Base-by-base conservation (phyloP, 2,113 vertebrate genomes). In the Rhinoderma darwinii region DNA sequence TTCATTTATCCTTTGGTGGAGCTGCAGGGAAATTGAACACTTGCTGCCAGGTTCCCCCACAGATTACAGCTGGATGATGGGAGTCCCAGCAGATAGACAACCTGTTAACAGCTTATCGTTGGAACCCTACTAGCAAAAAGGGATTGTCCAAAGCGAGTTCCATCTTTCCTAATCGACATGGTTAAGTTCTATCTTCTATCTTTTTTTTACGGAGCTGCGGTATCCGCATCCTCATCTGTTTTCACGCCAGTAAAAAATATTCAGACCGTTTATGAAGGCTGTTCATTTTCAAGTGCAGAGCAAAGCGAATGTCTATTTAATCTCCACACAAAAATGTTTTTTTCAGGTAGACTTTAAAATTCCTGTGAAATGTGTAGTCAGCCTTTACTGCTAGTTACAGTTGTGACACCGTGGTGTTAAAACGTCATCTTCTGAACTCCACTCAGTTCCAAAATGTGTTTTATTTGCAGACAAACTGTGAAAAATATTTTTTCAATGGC, bases 371-470 rank as follows among this genome's bases (percentile, higher is more conserved):
- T 37, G 8, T 41, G 68, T 54, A 20, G 8, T 30, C 35, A 51
- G 50, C 54, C 17, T 30, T 32, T 51, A 37, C 7, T 25, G 2
- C 20, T 18, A 30, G 59, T 30, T 82, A 27, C 56, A 17, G 9
- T 63, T 32, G 15, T 63, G 9, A 44, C 79, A 63, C 56, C 8
- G 27, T 61, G 37, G 10, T 50, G 43, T 32, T 75, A 51, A 25
- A 81, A 27, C 20, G 11, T n/a, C 37, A 2, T 81, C 22, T 22
- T 18, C 18, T 54, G 15, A 30, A 54, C 37, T 43, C 27, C n/a
- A n/a, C n/a, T n/a, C n/a, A n/a, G n/a, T 81, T n/a, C 37, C 78
- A 81, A n/a, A 63, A 81, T 63, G 14, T 39, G 54, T 6, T 39
- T n/a, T n/a, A 59, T 59, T 14, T 63, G 22, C 56, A 43, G 37